Conservation (phyloP, 2,113 vertebrate species). For the Lipotes vexillifer region DNA sequence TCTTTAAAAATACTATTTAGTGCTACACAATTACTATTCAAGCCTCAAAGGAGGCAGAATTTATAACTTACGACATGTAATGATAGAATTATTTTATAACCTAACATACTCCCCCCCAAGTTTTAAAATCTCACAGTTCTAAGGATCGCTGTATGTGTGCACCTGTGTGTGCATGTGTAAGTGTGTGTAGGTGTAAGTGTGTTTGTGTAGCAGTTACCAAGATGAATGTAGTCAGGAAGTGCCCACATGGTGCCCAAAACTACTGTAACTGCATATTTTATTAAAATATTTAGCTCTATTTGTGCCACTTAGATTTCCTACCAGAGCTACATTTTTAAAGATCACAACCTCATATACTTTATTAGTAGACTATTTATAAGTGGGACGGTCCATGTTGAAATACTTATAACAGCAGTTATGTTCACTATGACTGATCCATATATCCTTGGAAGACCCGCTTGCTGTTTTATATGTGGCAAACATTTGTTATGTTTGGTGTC, state of each 20-base stretch:
- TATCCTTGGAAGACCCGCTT: neutral
- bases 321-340: neutral
- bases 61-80: neutral
- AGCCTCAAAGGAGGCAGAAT: neutral
- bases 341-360: neutral
- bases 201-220: neutral
- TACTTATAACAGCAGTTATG: neutral
- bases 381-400: neutral
- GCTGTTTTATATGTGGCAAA: neutral
- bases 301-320: neutral
- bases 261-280: neutral
- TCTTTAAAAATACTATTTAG: neutral
- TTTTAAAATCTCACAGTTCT: neutral
- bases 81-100: neutral
- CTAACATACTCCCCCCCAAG: neutral
- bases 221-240: neutral
- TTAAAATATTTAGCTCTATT: neutral
- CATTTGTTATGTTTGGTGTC: neutral
- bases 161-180: neutral
- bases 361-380: neutral
- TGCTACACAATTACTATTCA: neutral
- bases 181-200: neutral
- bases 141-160: neutral
- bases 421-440: neutral
- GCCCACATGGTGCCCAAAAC: neutral